Conservation (phyloP, 2,888 invertebrate genomes). For the Leptopilina drosophilae region DNA sequence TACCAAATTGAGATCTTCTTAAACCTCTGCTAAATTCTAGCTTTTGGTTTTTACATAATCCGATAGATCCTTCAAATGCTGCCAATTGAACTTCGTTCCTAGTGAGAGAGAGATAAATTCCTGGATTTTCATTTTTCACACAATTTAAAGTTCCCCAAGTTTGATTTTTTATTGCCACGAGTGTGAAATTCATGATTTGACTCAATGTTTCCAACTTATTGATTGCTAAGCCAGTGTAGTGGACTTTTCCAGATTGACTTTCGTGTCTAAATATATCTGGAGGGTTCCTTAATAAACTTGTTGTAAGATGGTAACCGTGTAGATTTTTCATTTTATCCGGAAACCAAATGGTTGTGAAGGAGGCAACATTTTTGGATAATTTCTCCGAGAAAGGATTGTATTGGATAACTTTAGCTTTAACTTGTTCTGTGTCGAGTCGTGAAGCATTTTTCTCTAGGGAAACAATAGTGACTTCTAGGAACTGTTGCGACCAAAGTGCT, state of each 20-base stretch:
- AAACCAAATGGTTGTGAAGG: not conserved
- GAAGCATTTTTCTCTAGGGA: not conserved
- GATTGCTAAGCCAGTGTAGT: not conserved
- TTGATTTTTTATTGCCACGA: not conserved
- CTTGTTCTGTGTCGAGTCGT: not conserved
- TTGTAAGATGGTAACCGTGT: not conserved
- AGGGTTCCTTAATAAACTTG: not conserved
- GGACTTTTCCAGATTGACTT: not conserved
- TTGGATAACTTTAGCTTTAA: not conserved
- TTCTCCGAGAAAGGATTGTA: not conserved
- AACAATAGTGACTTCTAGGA: not conserved
- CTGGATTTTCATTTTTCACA: not conserved
- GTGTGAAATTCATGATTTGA: not conserved
- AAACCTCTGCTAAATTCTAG: not conserved
- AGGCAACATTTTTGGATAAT: not conserved
- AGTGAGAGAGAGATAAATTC: not conserved
- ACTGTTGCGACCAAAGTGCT: not conserved
- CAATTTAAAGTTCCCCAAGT: not conserved
- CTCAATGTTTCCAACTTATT: not conserved
- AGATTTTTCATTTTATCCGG: not conserved
- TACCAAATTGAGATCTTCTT: not conserved
- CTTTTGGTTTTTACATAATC: not conserved
- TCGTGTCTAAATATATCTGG: not conserved
- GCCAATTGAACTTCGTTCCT: not conserved
- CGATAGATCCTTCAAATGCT: not conserved